phyloP scores from a whole-genome alignment of 2,797 vertebrate species.

The Lophotriccus pileatus region DNA sequence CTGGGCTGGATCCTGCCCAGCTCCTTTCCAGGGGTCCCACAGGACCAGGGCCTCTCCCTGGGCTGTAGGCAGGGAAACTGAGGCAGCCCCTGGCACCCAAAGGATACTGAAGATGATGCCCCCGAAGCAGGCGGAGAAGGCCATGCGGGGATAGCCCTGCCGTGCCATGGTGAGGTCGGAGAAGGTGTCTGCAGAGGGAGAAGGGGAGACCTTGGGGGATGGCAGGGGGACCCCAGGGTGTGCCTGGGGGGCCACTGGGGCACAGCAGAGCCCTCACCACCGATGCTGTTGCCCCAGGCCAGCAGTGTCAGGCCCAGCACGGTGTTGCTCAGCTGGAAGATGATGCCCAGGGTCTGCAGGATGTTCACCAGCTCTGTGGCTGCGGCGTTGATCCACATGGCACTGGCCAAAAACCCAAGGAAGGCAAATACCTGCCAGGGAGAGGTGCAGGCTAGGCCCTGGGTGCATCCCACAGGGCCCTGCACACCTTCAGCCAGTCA shows the following conservation, averaged over 20 bases:
- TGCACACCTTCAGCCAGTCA: neutral
- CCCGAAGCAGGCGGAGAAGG: slow-evolving; percentile 95
- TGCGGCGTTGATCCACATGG: slow-evolving; percentile 86
- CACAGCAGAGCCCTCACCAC: slow-evolving; percentile 76
- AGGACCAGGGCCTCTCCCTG: neutral
- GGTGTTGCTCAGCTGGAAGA: slow-evolving; percentile 92
- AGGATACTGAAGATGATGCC: slow-evolving; percentile 99
- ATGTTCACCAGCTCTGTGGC: slow-evolving; percentile 93
- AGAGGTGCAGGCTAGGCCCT: neutral
- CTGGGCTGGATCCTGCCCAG: neutral
- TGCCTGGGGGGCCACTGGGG: neutral
- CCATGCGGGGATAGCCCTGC: slow-evolving; percentile 96
- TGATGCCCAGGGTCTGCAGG: slow-evolving; percentile 86
- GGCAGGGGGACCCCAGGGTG: neutral
- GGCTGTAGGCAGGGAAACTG: neutral
- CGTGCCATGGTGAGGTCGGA: slow-evolving; percentile 92
- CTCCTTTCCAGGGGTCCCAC: neutral
- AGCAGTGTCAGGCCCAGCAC: slow-evolving; percentile 93
- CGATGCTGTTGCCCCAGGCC: slow-evolving; percentile 98
- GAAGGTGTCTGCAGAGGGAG: slow-evolving; percentile 83
- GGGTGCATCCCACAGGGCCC: neutral
- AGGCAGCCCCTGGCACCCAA: neutral
- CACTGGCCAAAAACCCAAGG: slow-evolving; percentile 91
- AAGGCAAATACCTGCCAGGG: slow-evolving; percentile 85
- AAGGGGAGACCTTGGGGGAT: neutral